Percentiles rank a stretch among this genome's conserved stretches.
phyloP scores from a whole-genome alignment of 2,113 vertebrate genomes.

The Gavialis gangeticus region DNA sequence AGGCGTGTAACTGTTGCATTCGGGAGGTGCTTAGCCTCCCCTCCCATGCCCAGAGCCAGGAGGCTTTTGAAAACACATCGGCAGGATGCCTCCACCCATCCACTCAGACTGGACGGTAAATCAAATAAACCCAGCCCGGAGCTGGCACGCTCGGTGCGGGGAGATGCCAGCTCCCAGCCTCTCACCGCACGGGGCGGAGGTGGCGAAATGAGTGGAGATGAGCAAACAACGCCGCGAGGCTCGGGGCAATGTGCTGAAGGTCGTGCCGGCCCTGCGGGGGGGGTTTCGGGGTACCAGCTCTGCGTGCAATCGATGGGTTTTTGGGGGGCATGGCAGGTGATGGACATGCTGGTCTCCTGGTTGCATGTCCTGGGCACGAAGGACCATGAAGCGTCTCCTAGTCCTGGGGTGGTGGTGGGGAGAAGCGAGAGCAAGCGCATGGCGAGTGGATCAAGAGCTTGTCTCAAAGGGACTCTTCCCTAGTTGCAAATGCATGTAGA shows the following conservation, averaged over 20 bases:
- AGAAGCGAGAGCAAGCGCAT: no score
- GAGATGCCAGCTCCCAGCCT: conserved; percentile 58
- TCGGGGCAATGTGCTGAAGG: background rate
- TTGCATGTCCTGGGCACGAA: no score
- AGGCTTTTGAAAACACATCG: conserved; percentile 62
- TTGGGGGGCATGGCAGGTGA: no score
- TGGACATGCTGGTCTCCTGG: no score
- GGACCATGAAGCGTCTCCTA: no score
- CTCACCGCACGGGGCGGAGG: background rate
- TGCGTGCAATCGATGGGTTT: no score
- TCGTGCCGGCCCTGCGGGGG: no score
- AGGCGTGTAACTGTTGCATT: conserved; percentile 56
- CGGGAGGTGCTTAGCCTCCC: conserved; percentile 8
- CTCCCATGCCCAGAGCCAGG: conserved; percentile 66
- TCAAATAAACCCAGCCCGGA: conserved; percentile 47
- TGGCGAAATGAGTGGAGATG: conserved; percentile 28
- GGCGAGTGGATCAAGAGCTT: no score
- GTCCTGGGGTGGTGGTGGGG: no score
- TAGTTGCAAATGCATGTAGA: no score
- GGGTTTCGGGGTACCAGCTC: no score
- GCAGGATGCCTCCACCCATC: conserved; percentile 67
- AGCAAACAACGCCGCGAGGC: conserved; percentile 39
- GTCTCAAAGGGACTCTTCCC: no score
- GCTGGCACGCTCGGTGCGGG: conserved; percentile 26
- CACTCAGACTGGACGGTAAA: conserved; percentile 43